Conservation (phyloP, 2,888 invertebrate species). For the Deroplatys truncata region DNA sequence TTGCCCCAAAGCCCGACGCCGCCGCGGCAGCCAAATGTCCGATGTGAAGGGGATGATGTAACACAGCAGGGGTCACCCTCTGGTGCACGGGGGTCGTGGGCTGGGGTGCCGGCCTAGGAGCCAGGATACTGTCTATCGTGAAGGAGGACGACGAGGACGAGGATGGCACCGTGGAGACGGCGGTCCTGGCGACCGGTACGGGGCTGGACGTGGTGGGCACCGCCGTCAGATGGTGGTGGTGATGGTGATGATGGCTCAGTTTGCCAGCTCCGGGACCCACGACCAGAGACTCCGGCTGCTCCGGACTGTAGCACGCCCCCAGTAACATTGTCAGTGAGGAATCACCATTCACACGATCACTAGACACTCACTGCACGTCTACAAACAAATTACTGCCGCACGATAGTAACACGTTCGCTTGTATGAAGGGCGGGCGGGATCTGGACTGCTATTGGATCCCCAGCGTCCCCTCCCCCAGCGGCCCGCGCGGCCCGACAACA, state of each 20-base stretch:
- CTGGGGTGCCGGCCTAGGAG: slow-evolving; percentile 57
- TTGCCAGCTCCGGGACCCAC: neutral
- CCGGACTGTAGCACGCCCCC: slow-evolving; percentile 19
- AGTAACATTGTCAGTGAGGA: slow-evolving; percentile 10
- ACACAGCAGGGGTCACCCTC: slow-evolving; percentile 43
- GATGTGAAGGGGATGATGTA: slow-evolving; percentile 54
- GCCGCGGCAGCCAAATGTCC: slow-evolving; percentile 62
- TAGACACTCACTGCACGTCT: neutral
- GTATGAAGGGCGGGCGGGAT: neutral
- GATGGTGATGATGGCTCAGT: neutral
- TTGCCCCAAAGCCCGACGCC: slow-evolving; percentile 57
- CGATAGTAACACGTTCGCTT: neutral
- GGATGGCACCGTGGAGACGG: slow-evolving; percentile 32
- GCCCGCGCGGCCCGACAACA: neutral
- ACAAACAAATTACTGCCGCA: neutral
- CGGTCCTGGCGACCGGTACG: neutral
- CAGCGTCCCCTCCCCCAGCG: neutral
- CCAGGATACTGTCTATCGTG: slow-evolving; percentile 83
- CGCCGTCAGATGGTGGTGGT: slow-evolving; percentile 11
- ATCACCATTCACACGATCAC: neutral
- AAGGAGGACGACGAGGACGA: slow-evolving; percentile 56
- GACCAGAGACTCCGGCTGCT: slow-evolving; percentile 11
- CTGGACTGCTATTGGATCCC: neutral
- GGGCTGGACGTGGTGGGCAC: neutral
- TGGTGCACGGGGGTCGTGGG: neutral